Evolutionary conservation across 1,140 invertebrate genomes (phyloP), one percentile per base, ranked within the genome.

Genomic region (Drosophila nasuta): DNA sequence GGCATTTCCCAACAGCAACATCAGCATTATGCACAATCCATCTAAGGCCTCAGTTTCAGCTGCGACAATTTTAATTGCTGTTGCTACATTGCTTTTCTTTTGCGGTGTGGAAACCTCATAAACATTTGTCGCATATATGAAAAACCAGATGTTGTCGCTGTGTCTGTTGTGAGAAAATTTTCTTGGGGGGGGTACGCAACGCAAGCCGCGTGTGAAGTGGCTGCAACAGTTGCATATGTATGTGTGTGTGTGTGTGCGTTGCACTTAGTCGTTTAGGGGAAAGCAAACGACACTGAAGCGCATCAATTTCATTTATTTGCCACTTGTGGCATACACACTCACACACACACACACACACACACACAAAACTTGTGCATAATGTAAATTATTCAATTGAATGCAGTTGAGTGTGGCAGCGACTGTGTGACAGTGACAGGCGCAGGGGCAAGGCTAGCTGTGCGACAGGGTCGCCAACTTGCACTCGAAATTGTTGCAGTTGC

Each of bases 271-370:
- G 64, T 85, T 85, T 77, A 43, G 70, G 81, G 75, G 75, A 69
- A 67, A 65, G 56, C 41, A 58, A 41, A 70, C 69, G 46, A 66
- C 62, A 64, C 56, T 49, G 60, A 46, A 89, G 68, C 72, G 85
- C 85, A 89, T 89, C 85, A 83, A 89, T 89, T 89, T 79, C 85
- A 89, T 89, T 89, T 89, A 89, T 89, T 79, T 89, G 85, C 85
- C 85, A 89, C 85, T 89, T 89, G 85, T 89, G 85, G 85, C 81
- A 74, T 43, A 25, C 11, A 30, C 75, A 77, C 17, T 1, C 17
- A n/a, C n/a, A n/a, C n/a, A n/a, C n/a, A n/a, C n/a, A n/a, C n/a
- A n/a, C n/a, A n/a, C n/a, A 41, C 35, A 41, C 0, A 56, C 52
- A 17, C 60, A 59, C 72, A 69, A 49, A 75, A 80, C 30, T 3